Evolutionary conservation across 1,140 invertebrate species (phyloP).

Genomic region (Macrocentrus cingulum): DNA sequence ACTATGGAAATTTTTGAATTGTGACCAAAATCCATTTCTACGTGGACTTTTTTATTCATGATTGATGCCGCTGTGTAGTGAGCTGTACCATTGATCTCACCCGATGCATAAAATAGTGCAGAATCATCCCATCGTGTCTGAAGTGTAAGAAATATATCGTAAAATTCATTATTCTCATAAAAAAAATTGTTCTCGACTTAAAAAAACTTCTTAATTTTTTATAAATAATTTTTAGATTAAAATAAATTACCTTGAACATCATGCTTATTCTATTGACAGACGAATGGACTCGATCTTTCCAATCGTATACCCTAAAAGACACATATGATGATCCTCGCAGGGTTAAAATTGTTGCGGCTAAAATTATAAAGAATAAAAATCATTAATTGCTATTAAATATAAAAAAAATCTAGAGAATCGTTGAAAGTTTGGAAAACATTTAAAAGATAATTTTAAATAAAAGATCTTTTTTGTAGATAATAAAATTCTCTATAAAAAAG

Average conservation of each 20-base stretch:
- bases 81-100: conserved; percentile 74
- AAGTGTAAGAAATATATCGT: too few species aligned
- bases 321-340: conserved; percentile 88
- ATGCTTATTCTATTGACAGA: conserved; percentile 83
- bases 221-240: too few species aligned
- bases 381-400: conserved; percentile 4
- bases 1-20: conserved; percentile 66
- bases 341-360: conserved; percentile 84
- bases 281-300: conserved; percentile 87
- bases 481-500: too few species aligned
- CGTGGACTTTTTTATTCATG: conserved; percentile 73
- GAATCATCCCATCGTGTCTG: conserved; percentile 85
- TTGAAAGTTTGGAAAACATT: too few species aligned
- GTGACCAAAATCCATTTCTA: conserved; percentile 83
- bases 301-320: conserved; percentile 88
- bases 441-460: too few species aligned
- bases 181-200: too few species aligned
- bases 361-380: conserved; percentile 29
- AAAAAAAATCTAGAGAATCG: conserved; percentile 5
- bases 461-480: too few species aligned
- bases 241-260: conserved; percentile 74
- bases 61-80: conserved; percentile 84
- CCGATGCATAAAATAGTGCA: conserved; percentile 83
- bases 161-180: too few species aligned
- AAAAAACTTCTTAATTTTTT: too few species aligned